phyloP scores from a whole-genome alignment of 2,888 invertebrate species.

The Sisyra terminalis region DNA sequence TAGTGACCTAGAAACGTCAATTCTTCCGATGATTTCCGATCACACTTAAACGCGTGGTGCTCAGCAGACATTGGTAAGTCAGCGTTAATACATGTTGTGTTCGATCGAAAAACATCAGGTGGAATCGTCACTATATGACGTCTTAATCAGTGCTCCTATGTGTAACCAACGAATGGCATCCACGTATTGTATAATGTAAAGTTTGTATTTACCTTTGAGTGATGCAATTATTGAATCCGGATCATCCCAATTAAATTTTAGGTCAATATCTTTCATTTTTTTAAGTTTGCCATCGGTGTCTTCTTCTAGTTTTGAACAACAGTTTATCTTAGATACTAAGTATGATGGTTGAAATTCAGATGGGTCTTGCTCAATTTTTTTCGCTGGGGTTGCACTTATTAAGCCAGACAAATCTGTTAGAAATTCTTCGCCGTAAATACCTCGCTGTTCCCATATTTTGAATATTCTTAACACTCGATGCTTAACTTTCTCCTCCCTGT shows the following conservation, averaged over 20 bases:
- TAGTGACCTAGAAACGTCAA: too few species aligned
- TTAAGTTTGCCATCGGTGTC: constrained; percentile 58
- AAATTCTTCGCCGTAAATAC: constrained; percentile 80
- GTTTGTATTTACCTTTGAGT: constrained; percentile 52
- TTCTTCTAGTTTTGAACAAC: constrained; percentile 53
- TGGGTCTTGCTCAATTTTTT: constrained; percentile 44
- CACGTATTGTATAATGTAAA: too few species aligned
- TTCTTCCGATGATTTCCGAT: too few species aligned
- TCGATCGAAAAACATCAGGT: too few species aligned
- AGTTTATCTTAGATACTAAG: constrained; percentile 57
- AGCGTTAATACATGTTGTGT: too few species aligned
- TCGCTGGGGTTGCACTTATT: constrained; percentile 59
- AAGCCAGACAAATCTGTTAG: constrained; percentile 72
- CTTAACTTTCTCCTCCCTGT: constrained; percentile 77
- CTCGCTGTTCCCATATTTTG: constrained; percentile 90
- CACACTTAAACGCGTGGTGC: too few species aligned
- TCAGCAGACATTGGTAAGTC: too few species aligned
- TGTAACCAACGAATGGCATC: too few species aligned
- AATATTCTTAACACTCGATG: constrained; percentile 77
- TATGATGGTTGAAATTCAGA: constrained; percentile 64
- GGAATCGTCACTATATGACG: too few species aligned
- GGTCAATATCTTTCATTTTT: constrained; percentile 45
- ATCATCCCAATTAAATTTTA: constrained; percentile 41
- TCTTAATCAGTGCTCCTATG: too few species aligned
- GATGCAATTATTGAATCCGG: constrained; percentile 60